Base-by-base conservation (phyloP, 1,140 invertebrate species). In the Dolichoris vasculosae region DNA sequence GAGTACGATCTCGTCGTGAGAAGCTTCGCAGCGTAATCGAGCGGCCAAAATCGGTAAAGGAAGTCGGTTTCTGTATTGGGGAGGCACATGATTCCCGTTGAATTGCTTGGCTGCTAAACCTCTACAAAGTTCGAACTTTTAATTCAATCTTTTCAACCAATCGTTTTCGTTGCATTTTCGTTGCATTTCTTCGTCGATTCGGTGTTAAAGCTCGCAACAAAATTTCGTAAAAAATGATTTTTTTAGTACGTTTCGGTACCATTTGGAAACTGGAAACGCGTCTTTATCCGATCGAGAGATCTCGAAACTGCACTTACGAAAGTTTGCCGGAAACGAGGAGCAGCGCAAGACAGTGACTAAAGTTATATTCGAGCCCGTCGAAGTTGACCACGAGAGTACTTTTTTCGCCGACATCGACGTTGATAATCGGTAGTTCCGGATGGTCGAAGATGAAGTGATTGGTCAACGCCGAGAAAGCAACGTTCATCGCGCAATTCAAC, bases 361-460 rank as follows among this genome's bases (percentile, higher is more conserved):
- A 91, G 55, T 92, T 87, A 23, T 87, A 89, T 23, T 86, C 77
- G 4, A 93, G 87, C 13, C 89, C 88, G 7, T 88, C 89, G 17
- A 90, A 92, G n/a, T 90, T 90, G 46, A 93, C 86, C 0, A 92
- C 88, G 9, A 93, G 87, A 0, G 92, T 93, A 40, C 90, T 92
- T 35, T 92, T 91, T 26, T 88, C 87, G 2, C 88, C 92, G 0
- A 92, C 91, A n/a, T 93, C 90, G 8, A 93, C 89, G 40, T 88
- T 90, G 8, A 93, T 81, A 17, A 93, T 89, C 1, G 92, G 92
- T 6, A 93, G 92, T 82, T 93, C 92, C 0, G 92, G 92, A 88
- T 93, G 92, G 87, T 93, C 92, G 59, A 92, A 93, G 8, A 93
- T 86, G 32, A 92, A 93, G 67, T 93, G 92, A 88, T 92, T 91